phyloP scores from a whole-genome alignment of 1,140 invertebrate genomes.

The Aplysia californica region DNA sequence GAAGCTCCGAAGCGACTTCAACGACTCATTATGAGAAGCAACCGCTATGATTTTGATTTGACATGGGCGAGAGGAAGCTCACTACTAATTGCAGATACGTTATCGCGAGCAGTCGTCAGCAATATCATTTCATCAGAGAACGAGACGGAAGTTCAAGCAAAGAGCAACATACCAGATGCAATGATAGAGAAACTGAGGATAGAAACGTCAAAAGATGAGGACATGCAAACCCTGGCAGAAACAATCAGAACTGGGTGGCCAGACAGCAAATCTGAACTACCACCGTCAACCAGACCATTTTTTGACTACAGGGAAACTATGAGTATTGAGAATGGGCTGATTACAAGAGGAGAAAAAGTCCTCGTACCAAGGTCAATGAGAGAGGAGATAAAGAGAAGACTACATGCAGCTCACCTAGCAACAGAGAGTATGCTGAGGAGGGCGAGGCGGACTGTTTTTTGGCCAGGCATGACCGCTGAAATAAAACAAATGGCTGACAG shows the following conservation, averaged over 20 bases:
- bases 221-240: background rate
- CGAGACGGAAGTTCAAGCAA: background rate
- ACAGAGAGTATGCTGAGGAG: background rate
- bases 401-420: constrained; percentile 18
- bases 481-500: background rate
- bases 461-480: background rate
- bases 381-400: background rate
- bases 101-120: constrained; percentile 37
- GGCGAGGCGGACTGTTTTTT: background rate
- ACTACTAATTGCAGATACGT: constrained; percentile 35
- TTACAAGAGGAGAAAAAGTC: constrained; percentile 15
- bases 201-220: background rate
- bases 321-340: background rate
- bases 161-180: background rate
- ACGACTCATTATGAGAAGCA: constrained; percentile 30
- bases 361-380: background rate
- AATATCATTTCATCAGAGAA: background rate
- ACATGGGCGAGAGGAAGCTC: constrained; percentile 22
- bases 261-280: background rate
- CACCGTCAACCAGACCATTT: background rate
- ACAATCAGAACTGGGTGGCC: constrained; percentile 2
- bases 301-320: constrained; percentile 5
- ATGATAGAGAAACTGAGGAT: background rate
- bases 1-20: constrained; percentile 30
- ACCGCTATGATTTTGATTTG: constrained; percentile 34